phyloP scores from a whole-genome alignment of 2,888 invertebrate genomes.

The Xestobium rufovillosum region DNA sequence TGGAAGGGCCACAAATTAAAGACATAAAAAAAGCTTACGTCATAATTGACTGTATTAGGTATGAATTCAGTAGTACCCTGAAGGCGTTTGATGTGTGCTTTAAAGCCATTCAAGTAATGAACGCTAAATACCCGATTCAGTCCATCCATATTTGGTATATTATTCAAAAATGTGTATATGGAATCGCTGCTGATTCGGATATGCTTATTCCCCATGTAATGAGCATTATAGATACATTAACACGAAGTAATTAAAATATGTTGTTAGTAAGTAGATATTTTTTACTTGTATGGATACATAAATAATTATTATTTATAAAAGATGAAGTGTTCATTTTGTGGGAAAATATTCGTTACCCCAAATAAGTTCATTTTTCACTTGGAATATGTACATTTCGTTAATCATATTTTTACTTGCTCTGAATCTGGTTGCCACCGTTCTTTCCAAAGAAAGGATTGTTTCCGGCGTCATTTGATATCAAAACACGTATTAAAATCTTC shows the following conservation, averaged over 20 bases:
- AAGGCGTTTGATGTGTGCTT: slow-evolving; percentile 1
- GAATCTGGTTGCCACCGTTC: not conserved
- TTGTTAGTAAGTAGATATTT: not conserved
- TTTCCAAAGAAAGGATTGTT: not conserved
- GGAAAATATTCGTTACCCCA: not conserved
- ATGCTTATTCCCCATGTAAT: not conserved
- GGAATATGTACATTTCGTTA: slow-evolving; percentile 2
- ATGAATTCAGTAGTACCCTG: not conserved
- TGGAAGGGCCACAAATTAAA: no score
- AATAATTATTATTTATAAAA: not conserved
- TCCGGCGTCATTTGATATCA: not conserved
- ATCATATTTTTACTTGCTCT: slow-evolving; percentile 6
- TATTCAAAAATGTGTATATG: not conserved
- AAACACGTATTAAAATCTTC: not conserved
- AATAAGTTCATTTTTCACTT: slow-evolving; percentile 3
- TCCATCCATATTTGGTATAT: not conserved
- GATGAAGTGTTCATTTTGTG: slow-evolving; percentile 2
- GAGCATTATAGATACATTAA: not conserved
- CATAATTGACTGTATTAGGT: not conserved
- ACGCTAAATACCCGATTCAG: not conserved
- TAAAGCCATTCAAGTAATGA: slow-evolving; percentile 1
- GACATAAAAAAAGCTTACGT: slow-evolving; percentile 1
- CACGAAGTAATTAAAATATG: not conserved
- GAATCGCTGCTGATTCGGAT: not conserved
- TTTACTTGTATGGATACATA: not conserved